Evolutionary conservation across 1,140 invertebrate species (phyloP), one percentile per base, ranked within the genome.

Genomic region (Arion vulgaris): DNA sequence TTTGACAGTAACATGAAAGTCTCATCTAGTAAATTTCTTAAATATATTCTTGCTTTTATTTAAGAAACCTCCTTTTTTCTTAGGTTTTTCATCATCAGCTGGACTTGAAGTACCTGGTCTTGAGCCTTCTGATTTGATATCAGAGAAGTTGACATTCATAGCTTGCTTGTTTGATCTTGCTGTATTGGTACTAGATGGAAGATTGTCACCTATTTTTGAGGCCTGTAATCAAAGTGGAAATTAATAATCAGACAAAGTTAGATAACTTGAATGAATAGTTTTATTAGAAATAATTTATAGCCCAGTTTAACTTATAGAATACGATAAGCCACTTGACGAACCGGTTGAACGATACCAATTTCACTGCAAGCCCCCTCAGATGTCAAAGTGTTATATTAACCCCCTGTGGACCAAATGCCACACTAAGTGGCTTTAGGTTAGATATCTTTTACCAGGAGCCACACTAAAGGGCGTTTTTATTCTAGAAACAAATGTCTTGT

Each of bases 1-100:
- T 1, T 17, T 28, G 36, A 69, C 41, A 75, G n/a, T n/a, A n/a
- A n/a, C n/a, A 74, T 51, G 36, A 1, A 28, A 34, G 17, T 81
- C 83, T 85, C 89, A 91, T 87, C 89, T 87, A 23, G 89, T 85
- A 1, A 91, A 85, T 74, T 91, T 91, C 74, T 91, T 91, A 51
- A 91, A 88, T 66, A 91, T 91, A 79, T 89, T 91, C 85, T 89
- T 90, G 57, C 89, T 87, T 83, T 89, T 90, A 51, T 87, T 88
- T 32, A 91, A 85, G 68, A 91, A 81, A 74, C 90, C 88, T 41
- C 86, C 85, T 83, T 90, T 90, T 74, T 89, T 89, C 83, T 91
- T 91, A 53, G 86, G 85, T 72, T 87, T 87, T 23, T 86, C 79
- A 26, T 90, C 90, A 49, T 90, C 77, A 32, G 76, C 80, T 28